These are phyloP conservation scores for Lottia gigantea DNA, from an alignment of 2,888 invertebrate genomes.

Conservation along the genomic window DNA sequence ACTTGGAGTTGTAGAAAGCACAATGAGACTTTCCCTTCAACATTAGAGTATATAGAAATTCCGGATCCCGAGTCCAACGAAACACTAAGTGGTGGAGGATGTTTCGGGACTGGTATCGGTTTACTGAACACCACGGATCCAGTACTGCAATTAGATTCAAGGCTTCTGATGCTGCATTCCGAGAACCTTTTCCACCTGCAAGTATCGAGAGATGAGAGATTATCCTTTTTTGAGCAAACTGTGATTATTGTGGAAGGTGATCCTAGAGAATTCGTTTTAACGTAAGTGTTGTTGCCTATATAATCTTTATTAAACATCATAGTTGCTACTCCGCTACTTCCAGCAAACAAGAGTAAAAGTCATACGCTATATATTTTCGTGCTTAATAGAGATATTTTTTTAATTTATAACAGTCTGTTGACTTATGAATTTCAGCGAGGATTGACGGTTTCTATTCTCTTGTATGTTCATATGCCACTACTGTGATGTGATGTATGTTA, in stretches of 20 bases:
- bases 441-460: too few relatives aligned
- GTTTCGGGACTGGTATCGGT: constrained; percentile 46
- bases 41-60: constrained; percentile 24
- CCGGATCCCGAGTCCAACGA: constrained; percentile 29
- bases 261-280: constrained; percentile 36
- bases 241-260: constrained; percentile 42
- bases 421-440: too few relatives aligned
- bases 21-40: constrained; percentile 28
- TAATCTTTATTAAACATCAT: too few relatives aligned
- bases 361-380: too few relatives aligned
- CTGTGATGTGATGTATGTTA: constrained; percentile 13
- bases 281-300: constrained; percentile 28
- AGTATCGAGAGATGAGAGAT: constrained; percentile 30
- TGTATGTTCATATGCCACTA: too few relatives aligned
- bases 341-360: too few relatives aligned
- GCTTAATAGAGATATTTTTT: too few relatives aligned
- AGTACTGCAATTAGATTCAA: constrained; percentile 29
- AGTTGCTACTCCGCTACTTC: too few relatives aligned
- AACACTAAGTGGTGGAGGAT: constrained; percentile 29
- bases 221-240: constrained; percentile 34
- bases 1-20: constrained; percentile 42
- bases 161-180: constrained; percentile 33
- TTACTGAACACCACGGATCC: constrained; percentile 25
- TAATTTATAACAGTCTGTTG: too few relatives aligned
- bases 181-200: constrained; percentile 39